Percentiles rank a stretch among this genome's conserved stretches.
Evolutionary conservation across 2,888 invertebrate genomes (phyloP).

Genomic region (Diadromus collaris): DNA sequence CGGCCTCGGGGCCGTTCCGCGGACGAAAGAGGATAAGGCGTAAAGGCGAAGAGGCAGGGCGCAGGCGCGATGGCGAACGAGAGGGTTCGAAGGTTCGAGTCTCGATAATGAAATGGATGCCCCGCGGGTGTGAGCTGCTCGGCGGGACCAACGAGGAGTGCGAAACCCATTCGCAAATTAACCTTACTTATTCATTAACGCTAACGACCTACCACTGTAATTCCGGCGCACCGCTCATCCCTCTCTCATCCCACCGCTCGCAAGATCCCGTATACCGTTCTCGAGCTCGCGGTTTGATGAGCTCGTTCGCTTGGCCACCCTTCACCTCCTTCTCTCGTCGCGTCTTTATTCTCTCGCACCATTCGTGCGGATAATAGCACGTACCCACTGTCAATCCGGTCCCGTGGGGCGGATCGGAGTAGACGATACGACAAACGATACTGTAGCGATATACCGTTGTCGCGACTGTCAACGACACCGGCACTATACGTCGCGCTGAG

Average conservation of each 20-base stretch:
- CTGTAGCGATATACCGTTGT: neutral
- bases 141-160: constrained; percentile 66
- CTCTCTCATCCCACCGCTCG: constrained; percentile 25
- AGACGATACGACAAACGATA: constrained; percentile 4
- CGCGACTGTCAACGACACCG: neutral
- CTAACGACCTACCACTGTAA: constrained; percentile 72
- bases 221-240: constrained; percentile 49
- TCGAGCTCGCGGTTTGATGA: constrained; percentile 30
- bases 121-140: constrained; percentile 69
- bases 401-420: neutral
- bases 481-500: neutral
- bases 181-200: constrained; percentile 78
- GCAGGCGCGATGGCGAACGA: constrained; percentile 48
- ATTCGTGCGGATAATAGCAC: constrained; percentile 31
- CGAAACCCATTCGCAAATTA: constrained; percentile 77
- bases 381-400: constrained; percentile 2
- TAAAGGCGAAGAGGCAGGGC: constrained; percentile 3
- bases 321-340: constrained; percentile 31
- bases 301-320: constrained; percentile 23
- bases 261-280: constrained; percentile 25
- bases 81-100: constrained; percentile 65
- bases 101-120: constrained; percentile 77
- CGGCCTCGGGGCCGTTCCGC: neutral
- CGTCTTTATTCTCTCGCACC: constrained; percentile 45
- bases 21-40: constrained; percentile 13